phyloP scores from a whole-genome alignment of 2,888 invertebrate species.

The Candidula unifasciata region DNA sequence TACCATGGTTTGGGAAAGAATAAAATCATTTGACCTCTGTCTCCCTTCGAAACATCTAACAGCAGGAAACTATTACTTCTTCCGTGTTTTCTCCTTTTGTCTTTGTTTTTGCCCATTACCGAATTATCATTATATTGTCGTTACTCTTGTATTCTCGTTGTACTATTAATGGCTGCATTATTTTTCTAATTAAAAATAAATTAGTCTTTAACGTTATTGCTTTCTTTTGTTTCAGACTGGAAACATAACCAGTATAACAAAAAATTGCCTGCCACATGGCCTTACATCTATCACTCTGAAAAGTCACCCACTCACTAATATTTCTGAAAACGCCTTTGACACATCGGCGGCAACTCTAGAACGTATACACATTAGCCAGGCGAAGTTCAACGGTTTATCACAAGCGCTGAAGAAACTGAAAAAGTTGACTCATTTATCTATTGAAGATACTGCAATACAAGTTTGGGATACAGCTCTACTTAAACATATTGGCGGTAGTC shows the following conservation, averaged over 20 bases:
- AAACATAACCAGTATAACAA: neutral
- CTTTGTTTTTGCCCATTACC: no score
- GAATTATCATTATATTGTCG: no score
- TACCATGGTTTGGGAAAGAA: no score
- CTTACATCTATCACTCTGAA: neutral
- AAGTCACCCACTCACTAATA: neutral
- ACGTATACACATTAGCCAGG: neutral
- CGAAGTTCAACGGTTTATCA: neutral
- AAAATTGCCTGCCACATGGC: neutral
- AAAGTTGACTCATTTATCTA: neutral
- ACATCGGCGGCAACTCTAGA: neutral
- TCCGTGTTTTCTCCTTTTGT: no score
- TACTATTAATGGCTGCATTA: no score
- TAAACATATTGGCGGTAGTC: neutral
- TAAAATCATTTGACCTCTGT: no score
- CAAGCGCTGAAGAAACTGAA: neutral
- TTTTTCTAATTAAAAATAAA: no score
- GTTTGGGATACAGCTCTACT: neutral
- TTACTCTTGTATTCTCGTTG: no score
- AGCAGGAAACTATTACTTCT: no score
- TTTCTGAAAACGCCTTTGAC: neutral
- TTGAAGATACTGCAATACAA: neutral
- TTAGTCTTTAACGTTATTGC: no score
- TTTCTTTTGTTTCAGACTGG: no score
- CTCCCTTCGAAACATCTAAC: no score